Conservation (phyloP, 2,888 invertebrate genomes). For the Phaedon cochleariae region DNA sequence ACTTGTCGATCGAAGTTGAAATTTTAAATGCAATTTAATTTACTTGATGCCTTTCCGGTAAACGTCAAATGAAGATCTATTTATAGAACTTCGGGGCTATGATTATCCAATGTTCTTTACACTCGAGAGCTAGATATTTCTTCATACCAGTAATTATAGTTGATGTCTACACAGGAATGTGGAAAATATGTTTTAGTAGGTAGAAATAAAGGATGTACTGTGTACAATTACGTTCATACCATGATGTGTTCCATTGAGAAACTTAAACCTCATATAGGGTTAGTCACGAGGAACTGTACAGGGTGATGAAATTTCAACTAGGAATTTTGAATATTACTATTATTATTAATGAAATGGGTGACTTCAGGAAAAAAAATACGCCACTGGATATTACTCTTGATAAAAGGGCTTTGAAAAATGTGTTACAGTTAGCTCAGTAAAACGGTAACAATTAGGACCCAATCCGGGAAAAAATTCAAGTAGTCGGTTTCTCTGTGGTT, state of each 20-base stretch:
- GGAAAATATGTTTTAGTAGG: conserved; percentile 32
- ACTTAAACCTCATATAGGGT: no score
- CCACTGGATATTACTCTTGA: no score
- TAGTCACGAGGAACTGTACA: no score
- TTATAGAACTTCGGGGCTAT: conserved; percentile 41
- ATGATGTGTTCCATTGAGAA: background rate
- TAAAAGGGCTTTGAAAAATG: no score
- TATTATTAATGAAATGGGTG: no score
- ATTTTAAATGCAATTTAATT: conserved; percentile 25
- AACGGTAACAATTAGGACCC: no score
- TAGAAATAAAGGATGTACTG: conserved; percentile 20
- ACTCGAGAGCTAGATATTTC: conserved; percentile 30
- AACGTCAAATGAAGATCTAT: conserved; percentile 41
- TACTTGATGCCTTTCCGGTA: conserved; percentile 39
- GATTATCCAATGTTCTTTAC: conserved; percentile 35
- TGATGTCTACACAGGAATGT: conserved; percentile 26
- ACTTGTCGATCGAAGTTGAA: background rate
- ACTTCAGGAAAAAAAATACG: no score
- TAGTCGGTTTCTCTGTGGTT: no score
- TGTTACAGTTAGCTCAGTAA: no score
- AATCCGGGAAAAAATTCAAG: no score
- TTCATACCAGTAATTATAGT: conserved; percentile 31
- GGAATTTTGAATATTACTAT: no score
- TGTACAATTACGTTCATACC: background rate
- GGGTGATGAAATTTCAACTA: no score